phyloP scores from a whole-genome alignment of 2,113 vertebrate genomes.

The Neolamprologus caudopunctatus region DNA sequence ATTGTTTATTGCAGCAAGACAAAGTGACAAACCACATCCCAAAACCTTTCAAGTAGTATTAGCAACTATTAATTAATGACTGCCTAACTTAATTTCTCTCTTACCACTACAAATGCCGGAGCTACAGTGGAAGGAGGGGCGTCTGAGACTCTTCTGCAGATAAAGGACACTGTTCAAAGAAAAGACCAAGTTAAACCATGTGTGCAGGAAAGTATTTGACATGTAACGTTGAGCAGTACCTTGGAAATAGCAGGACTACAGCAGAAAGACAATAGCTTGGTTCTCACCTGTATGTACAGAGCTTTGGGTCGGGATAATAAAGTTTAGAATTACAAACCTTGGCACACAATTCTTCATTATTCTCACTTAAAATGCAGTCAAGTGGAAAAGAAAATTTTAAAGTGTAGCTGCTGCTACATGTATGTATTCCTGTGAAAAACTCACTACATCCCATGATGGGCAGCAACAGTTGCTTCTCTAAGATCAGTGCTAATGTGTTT shows the following conservation, averaged over 20 bases:
- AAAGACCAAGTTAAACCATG: background rate
- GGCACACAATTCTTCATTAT: background rate
- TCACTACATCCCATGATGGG: background rate
- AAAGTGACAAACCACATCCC: background rate
- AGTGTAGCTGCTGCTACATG: too few species aligned
- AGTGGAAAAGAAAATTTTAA: background rate
- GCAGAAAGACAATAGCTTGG: background rate
- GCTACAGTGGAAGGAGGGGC: conserved; percentile 77
- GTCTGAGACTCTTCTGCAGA: conserved; percentile 67
- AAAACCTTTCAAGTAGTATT: background rate
- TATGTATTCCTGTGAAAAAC: background rate
- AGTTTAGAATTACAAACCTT: background rate
- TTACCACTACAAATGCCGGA: conserved; percentile 87
- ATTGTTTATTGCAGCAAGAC: background rate
- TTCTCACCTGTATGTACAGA: background rate
- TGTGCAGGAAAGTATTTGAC: background rate
- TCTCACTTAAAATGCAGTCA: background rate
- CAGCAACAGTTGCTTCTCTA: background rate
- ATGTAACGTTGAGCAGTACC: background rate
- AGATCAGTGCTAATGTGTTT: background rate
- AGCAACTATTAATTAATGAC: background rate
- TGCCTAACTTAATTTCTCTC: background rate
- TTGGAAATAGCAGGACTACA: background rate
- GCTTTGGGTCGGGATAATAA: rapidly evolving
- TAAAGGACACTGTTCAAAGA: conserved; percentile 45